Conservation (phyloP, 1,140 invertebrate genomes). For the Thaumatotibia leucotreta region DNA sequence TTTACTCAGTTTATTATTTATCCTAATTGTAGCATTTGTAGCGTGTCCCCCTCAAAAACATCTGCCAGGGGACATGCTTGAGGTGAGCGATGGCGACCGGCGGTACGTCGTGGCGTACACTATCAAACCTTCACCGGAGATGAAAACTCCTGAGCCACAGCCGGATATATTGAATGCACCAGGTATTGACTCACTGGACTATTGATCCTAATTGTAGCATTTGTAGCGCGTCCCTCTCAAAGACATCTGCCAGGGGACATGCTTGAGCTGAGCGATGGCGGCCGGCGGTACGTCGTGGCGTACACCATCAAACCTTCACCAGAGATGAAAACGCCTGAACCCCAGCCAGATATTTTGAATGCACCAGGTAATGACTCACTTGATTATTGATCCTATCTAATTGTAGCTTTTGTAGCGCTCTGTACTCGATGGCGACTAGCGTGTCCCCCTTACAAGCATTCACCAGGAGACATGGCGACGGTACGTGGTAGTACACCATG, state of each 20-base stretch:
- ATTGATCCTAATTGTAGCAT: not conserved
- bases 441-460: not conserved
- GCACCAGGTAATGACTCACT: conserved; percentile 40
- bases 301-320: not conserved
- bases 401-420: not conserved
- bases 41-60: not conserved
- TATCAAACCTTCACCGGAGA: conserved; percentile 60
- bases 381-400: not conserved
- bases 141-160: conserved; percentile 64
- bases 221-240: not conserved
- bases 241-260: not conserved
- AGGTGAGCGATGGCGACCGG: conserved; percentile 60
- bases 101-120: conserved; percentile 67
- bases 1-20: not conserved
- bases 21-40: not conserved
- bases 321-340: conserved; percentile 54
- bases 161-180: conserved; percentile 64
- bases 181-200: not conserved
- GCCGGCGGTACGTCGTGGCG: conserved; percentile 24
- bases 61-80: conserved; percentile 51
- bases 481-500: too few species aligned
- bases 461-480: too few species aligned
- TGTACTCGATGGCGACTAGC: not conserved
- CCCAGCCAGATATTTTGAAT: conserved; percentile 42
- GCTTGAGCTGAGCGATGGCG: conserved; percentile 59